phyloP scores from a whole-genome alignment of 1,140 invertebrate genomes.

The Pomacea maculata region DNA sequence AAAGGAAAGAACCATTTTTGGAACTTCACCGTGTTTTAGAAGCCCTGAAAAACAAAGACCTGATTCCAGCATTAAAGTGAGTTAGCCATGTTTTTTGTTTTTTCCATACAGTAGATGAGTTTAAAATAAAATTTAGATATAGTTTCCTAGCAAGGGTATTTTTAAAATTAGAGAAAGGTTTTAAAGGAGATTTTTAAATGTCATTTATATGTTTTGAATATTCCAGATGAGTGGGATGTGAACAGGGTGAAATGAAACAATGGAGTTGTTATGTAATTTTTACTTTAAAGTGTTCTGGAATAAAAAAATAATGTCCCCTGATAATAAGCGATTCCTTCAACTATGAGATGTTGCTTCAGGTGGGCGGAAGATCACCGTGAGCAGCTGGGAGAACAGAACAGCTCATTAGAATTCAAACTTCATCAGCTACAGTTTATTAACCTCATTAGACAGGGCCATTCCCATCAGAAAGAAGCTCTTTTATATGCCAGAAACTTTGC shows the following conservation, averaged over 20 bases:
- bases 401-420: conserved; percentile 86
- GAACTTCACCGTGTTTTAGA: conserved; percentile 87
- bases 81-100: not conserved
- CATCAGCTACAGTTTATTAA: conserved; percentile 80
- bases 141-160: no score
- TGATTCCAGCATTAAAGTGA: conserved; percentile 81
- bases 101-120: no score
- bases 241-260: no score
- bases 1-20: conserved; percentile 82
- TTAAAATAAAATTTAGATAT: no score
- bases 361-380: conserved; percentile 65
- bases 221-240: no score
- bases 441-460: conserved; percentile 75
- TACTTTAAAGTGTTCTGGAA: no score
- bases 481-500: conserved; percentile 88
- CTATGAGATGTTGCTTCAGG: conserved; percentile 54
- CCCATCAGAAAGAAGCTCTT: conserved; percentile 80
- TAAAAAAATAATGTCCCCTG: no score
- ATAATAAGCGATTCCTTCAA: no score
- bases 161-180: no score
- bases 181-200: no score
- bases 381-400: conserved; percentile 66
- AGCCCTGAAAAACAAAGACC: conserved; percentile 79
- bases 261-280: no score
- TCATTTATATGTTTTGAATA: no score